Percentiles rank a stretch among this genome's conserved stretches.
phyloP scores from a whole-genome alignment of 2,113 vertebrate species.

The Nothocercus julius region DNA sequence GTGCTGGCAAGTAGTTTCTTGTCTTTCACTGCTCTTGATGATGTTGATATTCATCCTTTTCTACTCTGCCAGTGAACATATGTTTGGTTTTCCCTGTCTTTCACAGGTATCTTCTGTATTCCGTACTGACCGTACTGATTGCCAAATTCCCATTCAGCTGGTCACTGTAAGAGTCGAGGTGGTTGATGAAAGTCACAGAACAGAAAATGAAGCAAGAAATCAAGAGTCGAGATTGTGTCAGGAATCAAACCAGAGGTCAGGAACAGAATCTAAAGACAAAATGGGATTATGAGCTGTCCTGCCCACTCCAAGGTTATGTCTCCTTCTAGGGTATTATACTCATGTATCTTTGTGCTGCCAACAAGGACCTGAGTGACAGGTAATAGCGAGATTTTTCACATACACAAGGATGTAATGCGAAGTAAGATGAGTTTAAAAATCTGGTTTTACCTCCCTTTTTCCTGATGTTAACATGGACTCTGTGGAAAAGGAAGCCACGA shows the following conservation, averaged over 20 bases:
- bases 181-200: rapidly evolving
- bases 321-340: neutral
- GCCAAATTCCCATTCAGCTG: neutral
- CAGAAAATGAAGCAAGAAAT: neutral
- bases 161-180: neutral
- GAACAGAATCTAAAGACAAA: neutral
- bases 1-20: neutral
- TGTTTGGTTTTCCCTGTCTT: neutral
- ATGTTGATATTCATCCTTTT: neutral
- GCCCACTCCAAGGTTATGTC: neutral
- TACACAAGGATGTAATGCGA: neutral
- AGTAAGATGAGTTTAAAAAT: neutral
- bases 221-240: neutral
- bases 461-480: neutral
- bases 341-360: neutral
- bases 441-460: neutral
- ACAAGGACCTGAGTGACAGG: neutral
- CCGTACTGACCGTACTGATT: neutral
- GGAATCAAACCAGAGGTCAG: neutral
- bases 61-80: neutral
- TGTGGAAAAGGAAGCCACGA: neutral
- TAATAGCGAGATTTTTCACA: neutral
- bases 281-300: neutral
- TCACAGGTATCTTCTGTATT: neutral
- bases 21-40: neutral